phyloP scores from a whole-genome alignment of 1,140 invertebrate genomes.

The Seison nebaliae region DNA sequence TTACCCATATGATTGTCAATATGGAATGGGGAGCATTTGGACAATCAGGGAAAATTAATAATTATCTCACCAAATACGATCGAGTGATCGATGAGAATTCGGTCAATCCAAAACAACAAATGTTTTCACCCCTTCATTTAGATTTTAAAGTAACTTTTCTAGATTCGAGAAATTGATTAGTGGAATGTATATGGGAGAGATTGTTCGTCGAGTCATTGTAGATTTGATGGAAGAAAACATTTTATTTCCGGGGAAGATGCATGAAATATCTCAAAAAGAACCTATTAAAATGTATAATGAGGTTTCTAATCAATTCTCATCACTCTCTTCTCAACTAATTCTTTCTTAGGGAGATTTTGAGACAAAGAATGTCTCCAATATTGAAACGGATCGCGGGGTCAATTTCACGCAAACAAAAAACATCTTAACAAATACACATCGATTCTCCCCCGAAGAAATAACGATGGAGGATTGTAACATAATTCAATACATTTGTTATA shows the following conservation, averaged over 20 bases:
- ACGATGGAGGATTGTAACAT: constrained; percentile 60
- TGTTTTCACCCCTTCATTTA: no score
- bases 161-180: constrained; percentile 72
- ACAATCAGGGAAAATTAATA: constrained; percentile 22
- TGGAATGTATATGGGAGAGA: constrained; percentile 59
- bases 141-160: no score
- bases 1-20: constrained; percentile 32
- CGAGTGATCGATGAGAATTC: constrained; percentile 21
- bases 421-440: constrained; percentile 56
- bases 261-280: no score
- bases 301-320: no score
- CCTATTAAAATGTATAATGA: no score
- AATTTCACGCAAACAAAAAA: constrained; percentile 48
- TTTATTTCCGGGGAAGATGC: constrained; percentile 39
- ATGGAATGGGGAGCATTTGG: constrained; percentile 29
- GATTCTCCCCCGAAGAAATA: constrained; percentile 42
- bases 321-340: no score
- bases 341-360: no score
- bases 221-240: constrained; percentile 46
- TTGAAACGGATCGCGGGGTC: constrained; percentile 13
- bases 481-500: constrained; percentile 61
- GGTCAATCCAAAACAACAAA: constrained; percentile 22
- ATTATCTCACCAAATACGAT: constrained; percentile 24
- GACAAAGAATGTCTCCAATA: constrained; percentile 18
- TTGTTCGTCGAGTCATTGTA: constrained; percentile 41